Base-by-base conservation (phyloP, 1,140 invertebrate species). In the Zaprionus taronus region DNA sequence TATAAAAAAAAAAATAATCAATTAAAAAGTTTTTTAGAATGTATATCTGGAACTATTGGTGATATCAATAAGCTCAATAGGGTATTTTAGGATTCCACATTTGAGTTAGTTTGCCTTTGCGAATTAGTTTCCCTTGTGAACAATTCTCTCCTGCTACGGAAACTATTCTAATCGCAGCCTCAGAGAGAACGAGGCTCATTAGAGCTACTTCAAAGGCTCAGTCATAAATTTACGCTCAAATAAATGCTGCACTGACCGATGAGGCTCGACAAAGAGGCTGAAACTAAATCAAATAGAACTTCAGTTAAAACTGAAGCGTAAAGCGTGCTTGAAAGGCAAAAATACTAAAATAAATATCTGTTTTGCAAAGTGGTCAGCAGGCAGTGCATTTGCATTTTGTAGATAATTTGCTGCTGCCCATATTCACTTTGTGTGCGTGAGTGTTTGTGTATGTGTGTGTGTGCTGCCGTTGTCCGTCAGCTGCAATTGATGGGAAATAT, bases 401-500 rank as follows among this genome's bases (percentile, higher is more conserved):
- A 64, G 73, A 79, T 90, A 89, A 90, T 89, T 84, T 79, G 44
- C 83, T 79, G 69, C 56, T 79, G 66, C 53, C 66, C 68, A 84
- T 90, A 90, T 89, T 55, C 79, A 58, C 20, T 49, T 44, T n/a
- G 24, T 26, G 24, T 44, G 36, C 2, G 3, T 63, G 14, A 44
- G 58, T 28, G 58, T 61, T 14, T 61, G 61, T 38, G 31, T 75
- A 41, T 31, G 15, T 38, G 55, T 57, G 49, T 53, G 12, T 28
- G 74, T 38, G 58, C 14, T 24, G 72, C 56, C 47, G n/a, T 81
- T 64, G 75, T 61, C 74, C 79, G 74, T 77, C 84, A 90, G 85
- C 84, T 89, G 84, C 84, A 90, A 90, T 89, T 90, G 85, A 85
- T 81, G 71, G 84, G 81, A 87, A 87, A 87, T 89, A 87, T 87